A percentile compares a stretch with the other conserved stretches of the same genome.
Evolutionary conservation across 2,113 vertebrate genomes (phyloP).

Genomic region (Fulmarus glacialis): DNA sequence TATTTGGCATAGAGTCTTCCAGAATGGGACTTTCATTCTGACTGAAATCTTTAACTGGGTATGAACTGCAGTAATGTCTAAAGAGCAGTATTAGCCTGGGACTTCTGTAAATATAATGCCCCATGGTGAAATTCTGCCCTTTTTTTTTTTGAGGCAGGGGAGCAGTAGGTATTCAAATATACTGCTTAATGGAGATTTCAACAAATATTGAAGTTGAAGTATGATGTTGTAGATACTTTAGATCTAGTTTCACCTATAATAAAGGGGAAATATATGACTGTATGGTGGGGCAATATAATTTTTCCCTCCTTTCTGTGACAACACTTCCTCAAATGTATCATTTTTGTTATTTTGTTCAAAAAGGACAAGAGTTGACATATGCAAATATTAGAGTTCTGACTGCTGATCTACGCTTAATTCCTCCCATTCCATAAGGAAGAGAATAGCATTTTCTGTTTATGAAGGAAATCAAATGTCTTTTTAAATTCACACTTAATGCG

Average conservation of each 20-base stretch:
- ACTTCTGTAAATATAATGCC: not conserved
- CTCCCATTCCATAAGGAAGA: not conserved
- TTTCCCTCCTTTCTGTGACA: not conserved
- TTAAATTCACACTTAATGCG: not conserved
- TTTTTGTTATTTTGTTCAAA: not conserved
- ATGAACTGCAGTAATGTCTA: not conserved
- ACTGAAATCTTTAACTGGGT: not conserved
- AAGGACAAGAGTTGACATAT: not conserved
- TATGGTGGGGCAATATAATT: rapidly evolving
- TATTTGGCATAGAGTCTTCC: not conserved
- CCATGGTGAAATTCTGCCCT: not conserved
- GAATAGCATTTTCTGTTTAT: not conserved
- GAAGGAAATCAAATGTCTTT: not conserved
- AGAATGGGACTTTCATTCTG: not conserved
- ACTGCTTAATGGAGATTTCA: not conserved
- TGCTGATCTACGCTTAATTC: not conserved
- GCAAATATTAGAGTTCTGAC: not conserved
- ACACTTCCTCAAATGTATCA: not conserved
- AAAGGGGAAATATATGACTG: not conserved
- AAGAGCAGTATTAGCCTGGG: not conserved
- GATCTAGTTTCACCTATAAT: not conserved
- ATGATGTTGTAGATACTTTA: not conserved
- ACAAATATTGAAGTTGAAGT: not conserved
- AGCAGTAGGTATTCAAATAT: not conserved
- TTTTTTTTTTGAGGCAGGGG: not conserved